Base-by-base conservation (phyloP, 1,140 invertebrate species). In the Eufriesea mexicana region DNA sequence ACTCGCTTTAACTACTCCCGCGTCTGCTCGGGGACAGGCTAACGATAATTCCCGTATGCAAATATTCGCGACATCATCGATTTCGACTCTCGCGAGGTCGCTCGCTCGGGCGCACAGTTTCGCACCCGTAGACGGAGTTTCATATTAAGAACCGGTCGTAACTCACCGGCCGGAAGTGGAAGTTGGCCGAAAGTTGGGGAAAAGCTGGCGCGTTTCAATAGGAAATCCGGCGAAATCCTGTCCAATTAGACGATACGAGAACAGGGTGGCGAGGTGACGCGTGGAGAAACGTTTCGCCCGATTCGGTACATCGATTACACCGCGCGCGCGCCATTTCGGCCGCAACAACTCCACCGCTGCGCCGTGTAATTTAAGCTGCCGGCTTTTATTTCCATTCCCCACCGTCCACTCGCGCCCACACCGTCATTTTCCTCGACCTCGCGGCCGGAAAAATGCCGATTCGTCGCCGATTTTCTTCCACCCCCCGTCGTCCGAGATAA, bases 281-380 rank as follows among this genome's bases (percentile, higher is more conserved):
- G 54, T 49, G 76, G 76, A 59, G 76, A 49, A 79, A 59, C 64
- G 51, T 79, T 79, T 70, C 66, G 35, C 23, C 49, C 64, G 76
- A 57, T 70, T 47, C 54, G 66, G 42, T 47, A 49, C 77, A 71
- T 71, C 77, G 77, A 79, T 79, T 79, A 79, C 77, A 71, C 66
- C 51, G 28, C 35, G 35, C 35, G 35, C 64, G n/a, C 76, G 35
- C 51, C 75, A 67, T 79, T 79, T 79, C 54, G n/a, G 7, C 51
- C 64, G 54, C 77, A 71, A 71, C 67, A 59, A 70, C 77, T 67
- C 54, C 55, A 25, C 35, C 75, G 28, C 5, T 23, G 10, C 35
- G 66, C 51, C 64, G 42, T 79, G 77, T 79, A 79, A 79, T 79
- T 79, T 79, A 79, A 57, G 55, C 77, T 71, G 25, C 51, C 45